A percentile compares a stretch with the other conserved stretches of the same genome.
phyloP scores from a whole-genome alignment of 2,888 invertebrate species.

The Ennomos erosarius region DNA sequence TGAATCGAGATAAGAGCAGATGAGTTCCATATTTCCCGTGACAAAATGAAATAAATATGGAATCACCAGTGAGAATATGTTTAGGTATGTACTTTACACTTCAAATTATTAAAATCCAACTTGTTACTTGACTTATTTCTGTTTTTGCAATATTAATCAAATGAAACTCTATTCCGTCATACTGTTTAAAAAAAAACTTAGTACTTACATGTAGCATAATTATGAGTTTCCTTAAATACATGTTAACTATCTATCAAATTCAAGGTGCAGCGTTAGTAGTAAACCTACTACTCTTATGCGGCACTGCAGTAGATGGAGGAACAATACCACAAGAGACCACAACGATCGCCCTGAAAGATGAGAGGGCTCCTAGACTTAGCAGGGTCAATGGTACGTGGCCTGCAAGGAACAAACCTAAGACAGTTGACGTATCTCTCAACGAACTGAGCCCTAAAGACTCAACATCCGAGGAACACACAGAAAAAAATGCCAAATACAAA shows the following conservation, averaged over 20 bases:
- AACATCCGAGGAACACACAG: slow-evolving; percentile 72
- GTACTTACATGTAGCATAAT: too few relatives aligned
- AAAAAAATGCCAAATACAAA: slow-evolving; percentile 80
- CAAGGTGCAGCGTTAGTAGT: slow-evolving; percentile 81
- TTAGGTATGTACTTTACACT: slow-evolving; percentile 60
- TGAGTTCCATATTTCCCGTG: slow-evolving; percentile 45
- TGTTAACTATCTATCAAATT: slow-evolving; percentile 44
- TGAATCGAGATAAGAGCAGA: slow-evolving; percentile 49
- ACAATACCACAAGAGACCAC: slow-evolving; percentile 65
- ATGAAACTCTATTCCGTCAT: too few relatives aligned
- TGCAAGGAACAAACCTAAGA: slow-evolving; percentile 55
- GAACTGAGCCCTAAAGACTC: slow-evolving; percentile 74
- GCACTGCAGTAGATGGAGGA: slow-evolving; percentile 65
- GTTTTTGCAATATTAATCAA: too few relatives aligned
- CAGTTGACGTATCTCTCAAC: slow-evolving; percentile 70
- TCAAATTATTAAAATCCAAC: too few relatives aligned
- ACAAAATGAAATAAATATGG: slow-evolving; percentile 78
- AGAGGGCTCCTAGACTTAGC: slow-evolving; percentile 53
- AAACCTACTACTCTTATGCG: slow-evolving; percentile 73
- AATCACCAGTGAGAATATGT: slow-evolving; percentile 85
- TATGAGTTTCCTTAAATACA: neutral
- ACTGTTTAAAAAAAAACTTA: too few relatives aligned
- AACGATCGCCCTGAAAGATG: slow-evolving; percentile 60
- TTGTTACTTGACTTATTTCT: too few relatives aligned
- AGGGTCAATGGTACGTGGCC: slow-evolving; percentile 54